Base-by-base conservation (phyloP, 1,140 invertebrate species). In the Drosophila pruinosa region DNA sequence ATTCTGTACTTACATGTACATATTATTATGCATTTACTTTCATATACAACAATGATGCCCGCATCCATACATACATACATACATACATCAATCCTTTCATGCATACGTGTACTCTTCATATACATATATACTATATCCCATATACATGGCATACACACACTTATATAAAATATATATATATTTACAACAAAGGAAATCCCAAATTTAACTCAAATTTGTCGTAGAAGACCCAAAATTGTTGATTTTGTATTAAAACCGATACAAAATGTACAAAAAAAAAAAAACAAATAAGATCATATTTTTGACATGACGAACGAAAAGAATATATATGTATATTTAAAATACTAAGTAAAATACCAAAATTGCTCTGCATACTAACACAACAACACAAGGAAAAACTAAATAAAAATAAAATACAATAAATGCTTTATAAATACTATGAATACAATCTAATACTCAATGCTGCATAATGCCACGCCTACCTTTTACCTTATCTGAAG, bases 381-480 rank as follows among this genome's bases (percentile, higher is more conserved):
- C 21, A 24, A 45, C 15, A 43, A 45, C 41, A 45, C 17, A 21
- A 45, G 10, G 17, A 45, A 61, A 34, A 22, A 43, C n/a, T 15
- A 45, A 41, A 41, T 26, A 31, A 31, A n/a, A 50, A 65, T n/a
- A n/a, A 57, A 21, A 54, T 34, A 69, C n/a, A 67, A 79, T 61
- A 75, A 78, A 67, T 61, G 77, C 77, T 79, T 80, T 72, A 79
- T 59, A 69, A 41, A 70, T 62, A 48, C 63, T 73, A 73, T 38
- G 39, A 68, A 53, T 45, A 38, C 56, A 68, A 47, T 67, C 43
- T 69, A 81, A 74, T 82, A 78, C 70, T 82, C 57, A 70, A 71
- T 82, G 78, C 78, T 78, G 72, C 75, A 82, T 78, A 75, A 71
- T 72, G 61, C 62, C 79, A 82, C 79, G 79, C 79, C 79, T 82